phyloP scores from a whole-genome alignment of 1,140 invertebrate species.

The Mylabris phalerata region DNA sequence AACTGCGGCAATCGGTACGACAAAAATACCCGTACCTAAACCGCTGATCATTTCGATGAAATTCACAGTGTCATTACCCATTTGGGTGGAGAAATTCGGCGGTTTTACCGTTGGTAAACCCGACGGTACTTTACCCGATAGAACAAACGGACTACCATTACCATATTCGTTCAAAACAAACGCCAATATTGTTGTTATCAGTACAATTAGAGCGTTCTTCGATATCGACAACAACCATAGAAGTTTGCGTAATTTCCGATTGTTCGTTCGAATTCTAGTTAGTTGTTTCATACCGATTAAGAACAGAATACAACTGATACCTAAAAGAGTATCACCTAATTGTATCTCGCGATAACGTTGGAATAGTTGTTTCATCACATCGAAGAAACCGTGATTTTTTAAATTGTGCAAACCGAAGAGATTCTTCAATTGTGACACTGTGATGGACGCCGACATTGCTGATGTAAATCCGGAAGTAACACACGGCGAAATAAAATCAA shows the following conservation, averaged over 20 bases:
- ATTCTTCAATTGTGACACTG: conserved; percentile 80
- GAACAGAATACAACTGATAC: conserved; percentile 55
- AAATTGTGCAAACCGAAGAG: conserved; percentile 64
- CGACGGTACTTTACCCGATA: conserved; percentile 54
- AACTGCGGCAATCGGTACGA: conserved; percentile 73
- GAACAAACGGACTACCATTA: conserved; percentile 45
- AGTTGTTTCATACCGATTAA: conserved; percentile 60
- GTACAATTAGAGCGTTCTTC: conserved; percentile 71
- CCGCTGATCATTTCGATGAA: conserved; percentile 59
- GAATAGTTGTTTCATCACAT: conserved; percentile 52
- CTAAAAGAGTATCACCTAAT: conserved; percentile 56
- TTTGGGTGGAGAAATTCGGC: conserved; percentile 44
- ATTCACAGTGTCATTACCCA: conserved; percentile 51
- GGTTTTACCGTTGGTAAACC: conserved; percentile 55
- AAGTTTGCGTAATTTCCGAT: conserved; percentile 44
- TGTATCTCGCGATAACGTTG: conserved; percentile 50
- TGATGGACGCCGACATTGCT: conserved; percentile 86
- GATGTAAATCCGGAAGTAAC: conserved; percentile 91
- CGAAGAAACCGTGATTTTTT: conserved; percentile 52
- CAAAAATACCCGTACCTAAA: conserved; percentile 62
- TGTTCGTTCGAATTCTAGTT: conserved; percentile 52
- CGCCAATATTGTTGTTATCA: conserved; percentile 60
- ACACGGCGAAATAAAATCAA: conserved; percentile 87
- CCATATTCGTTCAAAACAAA: conserved; percentile 42
- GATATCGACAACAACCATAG: conserved; percentile 69